phyloP scores from a whole-genome alignment of 2,113 vertebrate species.

The Cynocephalus volans region DNA sequence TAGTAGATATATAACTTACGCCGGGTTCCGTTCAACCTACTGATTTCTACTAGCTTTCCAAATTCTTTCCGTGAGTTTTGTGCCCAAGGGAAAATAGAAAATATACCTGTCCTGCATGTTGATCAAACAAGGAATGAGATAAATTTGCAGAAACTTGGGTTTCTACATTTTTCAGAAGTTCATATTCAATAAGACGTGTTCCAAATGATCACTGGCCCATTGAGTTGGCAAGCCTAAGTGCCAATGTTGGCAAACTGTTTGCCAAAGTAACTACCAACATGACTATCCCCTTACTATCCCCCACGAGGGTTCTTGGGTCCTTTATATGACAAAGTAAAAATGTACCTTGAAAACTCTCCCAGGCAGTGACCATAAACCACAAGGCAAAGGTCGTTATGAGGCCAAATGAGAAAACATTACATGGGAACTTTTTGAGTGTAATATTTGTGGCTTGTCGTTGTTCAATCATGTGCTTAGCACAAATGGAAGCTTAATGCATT shows the following conservation, averaged over 20 bases:
- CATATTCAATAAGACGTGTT: conserved; percentile 52
- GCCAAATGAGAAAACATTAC: conserved; percentile 18
- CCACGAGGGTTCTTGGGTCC: not conserved
- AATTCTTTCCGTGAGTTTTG: conserved; percentile 12
- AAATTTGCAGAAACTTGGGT: conserved; percentile 56
- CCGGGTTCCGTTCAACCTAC: not conserved
- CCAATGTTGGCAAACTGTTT: not conserved
- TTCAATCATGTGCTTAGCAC: not conserved
- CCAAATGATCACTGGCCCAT: conserved; percentile 19
- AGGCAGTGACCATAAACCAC: not conserved
- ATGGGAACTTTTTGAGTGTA: not conserved
- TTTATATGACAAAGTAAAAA: conserved; percentile 19
- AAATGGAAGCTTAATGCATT: not conserved
- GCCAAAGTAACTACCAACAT: not conserved
- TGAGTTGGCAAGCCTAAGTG: not conserved
- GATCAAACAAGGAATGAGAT: conserved; percentile 36
- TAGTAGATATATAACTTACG: not conserved
- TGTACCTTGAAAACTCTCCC: conserved; percentile 5
- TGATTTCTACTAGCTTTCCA: conserved; percentile 25
- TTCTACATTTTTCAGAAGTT: conserved; percentile 54
- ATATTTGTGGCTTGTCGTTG: not conserved
- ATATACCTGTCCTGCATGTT: not conserved
- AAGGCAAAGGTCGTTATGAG: not conserved
- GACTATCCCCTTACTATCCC: not conserved
- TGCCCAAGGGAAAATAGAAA: conserved; percentile 4